These are phyloP conservation scores for Halichondria panicea DNA, from an alignment of 37 sponge, comb jelly and placozoan genomes.

Conservation along the genomic window DNA sequence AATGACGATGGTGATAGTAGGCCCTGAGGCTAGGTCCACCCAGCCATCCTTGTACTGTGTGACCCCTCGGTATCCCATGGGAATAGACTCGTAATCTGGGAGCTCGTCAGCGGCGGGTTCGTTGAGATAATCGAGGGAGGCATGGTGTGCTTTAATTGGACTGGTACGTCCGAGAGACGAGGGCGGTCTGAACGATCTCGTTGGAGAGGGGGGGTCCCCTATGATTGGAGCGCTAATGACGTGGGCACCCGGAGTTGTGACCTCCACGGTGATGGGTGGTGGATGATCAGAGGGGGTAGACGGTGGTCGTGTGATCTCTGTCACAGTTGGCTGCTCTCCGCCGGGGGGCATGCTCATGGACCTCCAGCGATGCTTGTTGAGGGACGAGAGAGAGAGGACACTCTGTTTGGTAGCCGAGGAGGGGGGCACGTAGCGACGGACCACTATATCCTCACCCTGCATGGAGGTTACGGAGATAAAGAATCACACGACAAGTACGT, in stretches of 20 bases:
- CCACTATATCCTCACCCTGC: conserved; percentile 67
- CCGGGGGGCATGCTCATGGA: background rate
- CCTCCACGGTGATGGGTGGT: background rate
- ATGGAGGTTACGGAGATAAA: too few species aligned
- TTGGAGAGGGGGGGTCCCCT: background rate
- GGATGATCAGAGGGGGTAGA: conserved; percentile 2
- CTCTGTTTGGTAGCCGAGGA: conserved; percentile 54
- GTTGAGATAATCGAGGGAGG: background rate
- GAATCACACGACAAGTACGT: too few species aligned
- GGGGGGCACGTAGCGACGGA: conserved; percentile 66
- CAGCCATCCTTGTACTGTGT: conserved; percentile 70
- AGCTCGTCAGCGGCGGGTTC: background rate
- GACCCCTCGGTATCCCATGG: conserved; percentile 49
- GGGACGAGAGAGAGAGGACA: conserved; percentile 46
- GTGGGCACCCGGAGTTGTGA: background rate
- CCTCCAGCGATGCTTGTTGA: conserved; percentile 64
- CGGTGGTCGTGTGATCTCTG: background rate
- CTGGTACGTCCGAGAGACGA: too few species aligned
- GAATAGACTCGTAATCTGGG: conserved; percentile 33
- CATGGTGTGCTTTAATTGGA: background rate
- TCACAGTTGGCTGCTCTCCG: background rate
- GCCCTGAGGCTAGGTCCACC: conserved; percentile 76
- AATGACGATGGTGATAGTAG: conserved; percentile 37
- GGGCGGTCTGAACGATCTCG: too few species aligned
- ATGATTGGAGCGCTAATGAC: conserved; percentile 30